Percentiles rank a stretch among this genome's conserved stretches.
Conservation (phyloP, 2,797 vertebrate genomes). For the Otolemur crassicaudatus region DNA sequence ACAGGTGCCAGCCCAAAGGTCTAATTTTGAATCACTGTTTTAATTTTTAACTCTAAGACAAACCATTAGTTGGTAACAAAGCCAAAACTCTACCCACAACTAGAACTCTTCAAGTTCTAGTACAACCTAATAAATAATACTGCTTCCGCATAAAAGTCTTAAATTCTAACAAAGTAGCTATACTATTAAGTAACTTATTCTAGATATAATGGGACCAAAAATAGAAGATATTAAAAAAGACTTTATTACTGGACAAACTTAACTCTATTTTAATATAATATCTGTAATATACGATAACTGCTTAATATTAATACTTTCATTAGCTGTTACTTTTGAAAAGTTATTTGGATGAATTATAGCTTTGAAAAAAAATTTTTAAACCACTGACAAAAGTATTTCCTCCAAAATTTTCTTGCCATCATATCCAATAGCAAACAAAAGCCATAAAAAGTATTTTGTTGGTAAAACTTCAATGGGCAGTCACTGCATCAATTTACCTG, state of each 20-base stretch:
- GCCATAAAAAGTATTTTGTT: background rate
- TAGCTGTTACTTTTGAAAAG: constrained; percentile 37
- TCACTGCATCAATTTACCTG: background rate
- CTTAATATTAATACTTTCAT: background rate
- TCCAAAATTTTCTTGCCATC: background rate
- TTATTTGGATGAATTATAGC: constrained; percentile 41
- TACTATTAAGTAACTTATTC: background rate
- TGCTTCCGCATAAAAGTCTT: background rate
- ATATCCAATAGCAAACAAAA: background rate
- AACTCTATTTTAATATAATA: background rate
- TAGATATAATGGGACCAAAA: background rate
- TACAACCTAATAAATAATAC: background rate
- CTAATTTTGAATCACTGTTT: background rate
- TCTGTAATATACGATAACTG: background rate
- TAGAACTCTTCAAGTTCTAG: background rate
- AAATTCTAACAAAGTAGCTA: background rate
- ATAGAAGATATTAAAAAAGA: background rate
- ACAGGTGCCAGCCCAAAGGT: too few species aligned
- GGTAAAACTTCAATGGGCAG: background rate
- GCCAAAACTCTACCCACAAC: background rate
- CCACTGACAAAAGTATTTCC: background rate
- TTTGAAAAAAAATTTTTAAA: constrained; percentile 6
- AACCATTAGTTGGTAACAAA: background rate
- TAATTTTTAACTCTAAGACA: background rate
- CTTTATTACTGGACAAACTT: background rate